Conservation (phyloP, 2,888 invertebrate genomes). For the Caenorhabditis sulstoni region DNA sequence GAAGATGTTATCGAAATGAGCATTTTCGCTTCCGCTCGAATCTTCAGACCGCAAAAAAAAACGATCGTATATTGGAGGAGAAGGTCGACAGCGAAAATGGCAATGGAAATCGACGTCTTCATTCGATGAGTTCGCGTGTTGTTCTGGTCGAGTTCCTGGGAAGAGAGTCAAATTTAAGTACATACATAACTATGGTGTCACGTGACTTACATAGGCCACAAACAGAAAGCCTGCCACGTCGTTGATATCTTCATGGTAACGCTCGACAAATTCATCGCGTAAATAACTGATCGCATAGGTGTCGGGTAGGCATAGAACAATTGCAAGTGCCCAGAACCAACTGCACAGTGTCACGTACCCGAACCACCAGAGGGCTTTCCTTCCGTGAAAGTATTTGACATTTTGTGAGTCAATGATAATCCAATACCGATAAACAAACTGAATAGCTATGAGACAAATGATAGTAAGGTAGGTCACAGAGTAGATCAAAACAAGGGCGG, state of each 20-base stretch:
- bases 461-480: not conserved
- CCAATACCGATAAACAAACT: not conserved
- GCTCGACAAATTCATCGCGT: too few relatives aligned
- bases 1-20: not conserved
- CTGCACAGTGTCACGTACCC: too few relatives aligned
- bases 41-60: not conserved
- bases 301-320: not conserved
- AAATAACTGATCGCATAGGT: too few relatives aligned
- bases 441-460: not conserved
- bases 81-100: too few relatives aligned
- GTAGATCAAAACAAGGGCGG: not conserved
- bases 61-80: not conserved
- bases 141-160: too few relatives aligned
- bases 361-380: not conserved
- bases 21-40: not conserved
- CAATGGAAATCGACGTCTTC: not conserved
- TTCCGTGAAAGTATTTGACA: not conserved
- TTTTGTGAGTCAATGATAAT: not conserved
- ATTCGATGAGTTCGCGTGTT: not conserved
- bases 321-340: too few relatives aligned
- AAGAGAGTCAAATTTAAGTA: too few relatives aligned
- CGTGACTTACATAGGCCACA: constrained; percentile 3
- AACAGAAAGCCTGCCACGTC: not conserved
- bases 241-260: not conserved
- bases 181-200: too few relatives aligned